These are phyloP conservation scores for Pteropus rufus DNA, from an alignment of 2,797 vertebrate genomes.

Conservation along the genomic window DNA sequence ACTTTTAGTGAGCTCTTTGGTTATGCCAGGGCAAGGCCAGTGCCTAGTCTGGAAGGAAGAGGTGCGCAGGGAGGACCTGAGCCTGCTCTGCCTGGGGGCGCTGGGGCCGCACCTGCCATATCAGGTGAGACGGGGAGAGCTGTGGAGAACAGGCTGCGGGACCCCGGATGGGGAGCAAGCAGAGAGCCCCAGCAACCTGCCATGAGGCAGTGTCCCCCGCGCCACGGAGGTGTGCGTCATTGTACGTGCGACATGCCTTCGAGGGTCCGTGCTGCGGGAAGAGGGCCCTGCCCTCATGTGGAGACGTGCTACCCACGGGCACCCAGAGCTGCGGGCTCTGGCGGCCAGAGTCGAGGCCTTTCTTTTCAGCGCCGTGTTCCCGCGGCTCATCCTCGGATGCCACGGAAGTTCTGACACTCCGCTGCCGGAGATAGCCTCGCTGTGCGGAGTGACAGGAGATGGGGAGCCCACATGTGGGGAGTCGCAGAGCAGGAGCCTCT, in stretches of 20 bases:
- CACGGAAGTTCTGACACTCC: background rate
- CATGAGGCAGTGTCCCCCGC: too few species aligned
- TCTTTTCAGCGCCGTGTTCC: background rate
- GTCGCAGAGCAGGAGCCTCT: too few species aligned
- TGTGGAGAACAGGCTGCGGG: too few species aligned
- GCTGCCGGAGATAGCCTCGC: background rate
- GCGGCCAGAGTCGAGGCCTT: background rate
- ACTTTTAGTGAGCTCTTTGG: background rate
- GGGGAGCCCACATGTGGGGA: background rate
- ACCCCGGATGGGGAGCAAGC: background rate
- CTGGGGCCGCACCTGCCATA: too few species aligned
- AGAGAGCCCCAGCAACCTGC: too few species aligned
- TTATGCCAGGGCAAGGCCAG: background rate
- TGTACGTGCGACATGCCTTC: background rate
- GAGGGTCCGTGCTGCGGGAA: background rate
- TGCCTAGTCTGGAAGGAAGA: background rate
- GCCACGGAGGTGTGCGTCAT: fast-evolving
- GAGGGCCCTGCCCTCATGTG: background rate
- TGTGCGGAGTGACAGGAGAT: background rate
- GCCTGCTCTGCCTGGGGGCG: background rate
- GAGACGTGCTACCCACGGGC: fast-evolving
- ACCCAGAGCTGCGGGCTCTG: background rate
- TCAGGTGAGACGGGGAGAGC: too few species aligned
- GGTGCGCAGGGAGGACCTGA: background rate
- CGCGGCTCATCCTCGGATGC: background rate